Evolutionary conservation across 2,113 vertebrate genomes (phyloP).

Genomic region (Noturus placidus): DNA sequence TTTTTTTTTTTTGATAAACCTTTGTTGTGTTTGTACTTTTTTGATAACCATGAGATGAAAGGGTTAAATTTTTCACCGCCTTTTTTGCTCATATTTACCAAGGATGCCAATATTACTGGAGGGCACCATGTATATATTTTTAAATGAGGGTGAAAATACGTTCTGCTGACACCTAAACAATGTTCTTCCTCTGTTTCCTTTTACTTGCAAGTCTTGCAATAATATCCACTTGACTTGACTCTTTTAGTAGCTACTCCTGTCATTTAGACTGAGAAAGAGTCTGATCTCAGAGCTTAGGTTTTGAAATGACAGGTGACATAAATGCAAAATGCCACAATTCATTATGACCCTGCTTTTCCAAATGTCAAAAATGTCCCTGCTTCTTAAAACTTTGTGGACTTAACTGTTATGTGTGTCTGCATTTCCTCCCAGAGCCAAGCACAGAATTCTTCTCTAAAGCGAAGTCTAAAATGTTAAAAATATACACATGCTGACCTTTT

Average conservation of each 20-base stretch:
- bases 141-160: neutral
- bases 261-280: constrained; percentile 31
- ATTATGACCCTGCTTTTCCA: constrained; percentile 44
- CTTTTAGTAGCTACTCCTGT: constrained; percentile 29
- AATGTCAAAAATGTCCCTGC: constrained; percentile 50
- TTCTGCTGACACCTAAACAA: neutral
- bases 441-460: constrained; percentile 12
- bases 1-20: no score
- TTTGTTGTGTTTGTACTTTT: no score
- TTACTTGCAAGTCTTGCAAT: neutral
- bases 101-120: no score
- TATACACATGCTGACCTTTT: constrained; percentile 73
- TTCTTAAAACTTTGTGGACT: constrained; percentile 38
- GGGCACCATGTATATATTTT: no score
- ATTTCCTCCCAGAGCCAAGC: constrained; percentile 27
- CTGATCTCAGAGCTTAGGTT: neutral
- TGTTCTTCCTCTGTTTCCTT: neutral
- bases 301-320: constrained; percentile 14
- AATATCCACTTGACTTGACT: no score
- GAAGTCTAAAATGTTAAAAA: constrained; percentile 60
- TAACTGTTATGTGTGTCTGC: constrained; percentile 34
- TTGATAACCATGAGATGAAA: no score
- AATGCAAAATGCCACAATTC: constrained; percentile 42
- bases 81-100: no score
- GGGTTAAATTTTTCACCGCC: no score